These are phyloP conservation scores for Melanotaenia duboulayi DNA, from an alignment of 2,113 vertebrate species.

Conservation along the genomic window DNA sequence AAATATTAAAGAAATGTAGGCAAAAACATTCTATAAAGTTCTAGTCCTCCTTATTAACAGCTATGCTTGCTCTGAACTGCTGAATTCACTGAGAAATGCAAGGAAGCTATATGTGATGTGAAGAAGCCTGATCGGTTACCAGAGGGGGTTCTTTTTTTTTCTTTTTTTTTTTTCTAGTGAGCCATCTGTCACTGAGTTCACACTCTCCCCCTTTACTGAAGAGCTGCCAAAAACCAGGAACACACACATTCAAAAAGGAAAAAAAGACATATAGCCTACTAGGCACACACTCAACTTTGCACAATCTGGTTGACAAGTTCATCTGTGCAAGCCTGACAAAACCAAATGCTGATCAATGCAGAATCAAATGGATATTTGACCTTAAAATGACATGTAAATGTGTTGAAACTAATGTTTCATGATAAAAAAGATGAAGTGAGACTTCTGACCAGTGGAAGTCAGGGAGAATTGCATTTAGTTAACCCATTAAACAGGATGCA, in stretches of 20 bases:
- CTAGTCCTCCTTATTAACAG: not conserved
- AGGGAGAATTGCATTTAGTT: not conserved
- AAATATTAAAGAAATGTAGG: constrained; percentile 2
- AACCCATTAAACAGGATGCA: not conserved
- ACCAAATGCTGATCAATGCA: not conserved
- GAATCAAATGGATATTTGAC: not conserved
- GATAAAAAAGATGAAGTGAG: not conserved
- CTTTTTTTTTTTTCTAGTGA: constrained; percentile 49
- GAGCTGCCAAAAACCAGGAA: constrained; percentile 59
- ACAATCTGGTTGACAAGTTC: constrained; percentile 45
- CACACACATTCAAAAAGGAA: constrained; percentile 33
- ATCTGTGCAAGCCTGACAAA: constrained; percentile 38
- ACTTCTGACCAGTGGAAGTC: not conserved
- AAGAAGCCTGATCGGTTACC: constrained; percentile 58
- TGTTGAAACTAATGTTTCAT: not conserved
- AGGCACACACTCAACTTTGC: constrained; percentile 38
- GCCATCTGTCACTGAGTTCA: constrained; percentile 79
- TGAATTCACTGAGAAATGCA: constrained; percentile 30
- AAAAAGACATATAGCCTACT: constrained; percentile 31
- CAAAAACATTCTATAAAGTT: not conserved
- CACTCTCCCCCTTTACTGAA: constrained; percentile 61
- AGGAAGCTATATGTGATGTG: constrained; percentile 41
- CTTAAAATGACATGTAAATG: not conserved
- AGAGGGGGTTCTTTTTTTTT: constrained; percentile 48
- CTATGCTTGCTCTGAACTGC: not conserved